A percentile compares a stretch with the other conserved stretches of the same genome.
Conservation (phyloP, 2,888 invertebrate species). For the Chironomus riparius region DNA sequence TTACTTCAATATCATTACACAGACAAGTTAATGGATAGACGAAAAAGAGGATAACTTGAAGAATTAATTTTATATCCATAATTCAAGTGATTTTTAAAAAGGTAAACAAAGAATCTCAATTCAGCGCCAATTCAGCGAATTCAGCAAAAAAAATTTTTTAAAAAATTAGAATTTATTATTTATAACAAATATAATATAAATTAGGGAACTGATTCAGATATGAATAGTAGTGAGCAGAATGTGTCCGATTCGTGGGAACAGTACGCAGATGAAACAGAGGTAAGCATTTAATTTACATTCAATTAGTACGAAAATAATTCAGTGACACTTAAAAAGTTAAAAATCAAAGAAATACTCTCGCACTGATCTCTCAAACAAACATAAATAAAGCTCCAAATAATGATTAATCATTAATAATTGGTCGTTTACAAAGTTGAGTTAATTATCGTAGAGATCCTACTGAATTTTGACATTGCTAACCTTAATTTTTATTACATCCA, state of each 20-base stretch:
- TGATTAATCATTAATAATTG: neutral
- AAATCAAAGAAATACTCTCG: neutral
- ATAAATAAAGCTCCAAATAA: neutral
- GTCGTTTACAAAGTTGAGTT: neutral
- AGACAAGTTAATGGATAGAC: neutral
- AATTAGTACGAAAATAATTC: neutral
- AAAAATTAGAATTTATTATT: too few species aligned
- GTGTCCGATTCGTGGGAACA: neutral
- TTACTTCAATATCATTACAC: slow-evolving; percentile 10
- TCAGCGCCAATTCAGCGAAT: too few species aligned
- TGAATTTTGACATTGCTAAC: too few species aligned
- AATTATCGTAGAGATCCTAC: neutral
- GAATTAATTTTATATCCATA: neutral
- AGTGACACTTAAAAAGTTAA: neutral
- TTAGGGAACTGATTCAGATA: neutral
- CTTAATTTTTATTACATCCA: neutral
- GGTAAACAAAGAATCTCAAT: too few species aligned
- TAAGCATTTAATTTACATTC: neutral
- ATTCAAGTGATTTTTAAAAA: too few species aligned
- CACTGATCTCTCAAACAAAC: neutral
- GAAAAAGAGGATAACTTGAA: neutral
- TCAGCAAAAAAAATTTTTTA: too few species aligned
- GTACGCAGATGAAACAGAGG: neutral
- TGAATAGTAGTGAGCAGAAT: neutral
- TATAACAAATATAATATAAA: neutral